Base-by-base conservation (phyloP, 2,888 invertebrate species). In the Acanthosepion lycidas region DNA sequence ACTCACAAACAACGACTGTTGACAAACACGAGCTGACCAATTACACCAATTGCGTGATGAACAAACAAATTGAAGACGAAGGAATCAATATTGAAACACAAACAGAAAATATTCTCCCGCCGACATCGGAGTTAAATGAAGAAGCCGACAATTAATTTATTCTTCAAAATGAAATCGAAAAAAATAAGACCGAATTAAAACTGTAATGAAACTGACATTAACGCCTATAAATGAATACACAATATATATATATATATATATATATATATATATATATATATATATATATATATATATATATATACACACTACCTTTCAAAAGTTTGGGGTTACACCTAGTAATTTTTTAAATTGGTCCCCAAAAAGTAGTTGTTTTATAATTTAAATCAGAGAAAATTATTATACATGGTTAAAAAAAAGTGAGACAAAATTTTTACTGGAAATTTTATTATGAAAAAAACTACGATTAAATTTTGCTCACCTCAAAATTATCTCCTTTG, bases 1-100 rank as follows among this genome's bases (percentile, higher is more conserved):
- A 94, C 23, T 64, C 94, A 42, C 94, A 64, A 55, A 94, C 94
- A 42, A 64, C 94, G 18, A 55, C 33, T 48, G 55, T 64, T 15
- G 59, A 94, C 26, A 55, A 94, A 26, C 64, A 94, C n/a, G 94
- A 94, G 12, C 55, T 94, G 28, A 53, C 53, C n/a, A 64, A 53
- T 20, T 48, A 55, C 42, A 94, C 51, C 64, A 53, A 55, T 26
- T 94, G 94, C 59, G 26, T 59, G 6, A 1, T 55, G 18, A 26
- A 33, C 18, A 23, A 20, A n/a, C 64, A 18, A 6, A 33, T 33
- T 6, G 42, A 51, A 4, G 94, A 94, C 26, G 42, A 94, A 55
- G 53, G 42, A 15, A 55, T 33, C 59, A 64, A 55, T 33, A 59
- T 48, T 6, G 94, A 94, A 33, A 64, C 94, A 9, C 94, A 94